Base-by-base conservation (phyloP, 2,797 vertebrate species). In the Anguilla megastoma region DNA sequence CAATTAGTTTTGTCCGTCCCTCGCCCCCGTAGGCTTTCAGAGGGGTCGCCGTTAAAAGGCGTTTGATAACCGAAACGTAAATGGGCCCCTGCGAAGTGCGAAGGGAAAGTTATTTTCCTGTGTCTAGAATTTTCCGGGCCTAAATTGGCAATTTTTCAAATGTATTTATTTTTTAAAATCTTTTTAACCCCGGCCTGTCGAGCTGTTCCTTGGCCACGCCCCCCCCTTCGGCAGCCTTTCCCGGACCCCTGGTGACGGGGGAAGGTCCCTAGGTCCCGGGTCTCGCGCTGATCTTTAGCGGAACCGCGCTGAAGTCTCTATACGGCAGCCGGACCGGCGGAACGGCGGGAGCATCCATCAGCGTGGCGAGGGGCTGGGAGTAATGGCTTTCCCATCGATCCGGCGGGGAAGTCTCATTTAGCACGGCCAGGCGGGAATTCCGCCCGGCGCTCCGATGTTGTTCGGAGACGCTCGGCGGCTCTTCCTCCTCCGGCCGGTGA, bases 361-460 rank as follows among this genome's bases (percentile, higher is more conserved):
- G 21, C 69, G 36, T 48, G 10, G 48, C 66, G 30, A 85, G 69
- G 58, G 60, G 79, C 50, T 12, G 30, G 80, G 36, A 54, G 79
- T 88, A 88, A 88, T 85, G 66, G 83, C 66, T 85, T 88, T 85
- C 66, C 27, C 58, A 88, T 88, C 71, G 87, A 88, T 88, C 87
- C 48, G 48, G 10, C n/a, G 21, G 33, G 83, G 16, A 85, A 85
- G 45, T 85, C 82, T 88, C 83, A 85, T 85, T 85, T 85, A 58
- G 50, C 41, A 79, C 66, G 36, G 50, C 36, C 63, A 24, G 52
- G 83, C 50, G 30, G 87, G 63, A 83, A 84, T 71, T 88, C 82
- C 48, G 58, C 41, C 14, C 3, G 18, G 10, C 24, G 80, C 54
- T 24, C 71, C 27, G 27, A 18, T 8, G 56, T 63, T 33, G 63